Evolutionary conservation across 2,888 invertebrate genomes (phyloP).

Genomic region (Scaptomyza flava): DNA sequence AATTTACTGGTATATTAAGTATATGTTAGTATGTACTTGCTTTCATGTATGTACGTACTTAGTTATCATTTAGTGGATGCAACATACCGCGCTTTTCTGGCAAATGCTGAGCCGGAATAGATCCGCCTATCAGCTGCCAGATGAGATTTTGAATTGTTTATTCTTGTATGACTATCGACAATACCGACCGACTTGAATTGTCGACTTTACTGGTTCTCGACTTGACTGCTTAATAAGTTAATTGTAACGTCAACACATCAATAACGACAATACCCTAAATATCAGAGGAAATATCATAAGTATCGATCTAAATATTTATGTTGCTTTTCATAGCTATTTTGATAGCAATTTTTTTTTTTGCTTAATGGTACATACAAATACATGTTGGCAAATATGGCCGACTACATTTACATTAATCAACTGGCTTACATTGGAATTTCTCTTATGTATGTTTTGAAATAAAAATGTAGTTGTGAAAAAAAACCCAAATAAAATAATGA

Average conservation of each 20-base stretch:
- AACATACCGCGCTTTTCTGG: constrained; percentile 77
- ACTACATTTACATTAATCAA: constrained; percentile 14
- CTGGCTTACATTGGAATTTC: neutral
- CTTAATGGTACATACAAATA: constrained; percentile 51
- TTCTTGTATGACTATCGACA: constrained; percentile 9
- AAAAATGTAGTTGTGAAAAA: neutral
- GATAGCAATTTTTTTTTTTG: constrained; percentile 4
- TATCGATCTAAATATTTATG: constrained; percentile 54
- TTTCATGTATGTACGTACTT: constrained; percentile 39
- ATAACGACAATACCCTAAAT: constrained; percentile 69
- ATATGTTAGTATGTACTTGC: constrained; percentile 2
- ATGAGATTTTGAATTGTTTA: constrained; percentile 58
- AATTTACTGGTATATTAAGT: constrained; percentile 15
- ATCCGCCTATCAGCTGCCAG: constrained; percentile 61
- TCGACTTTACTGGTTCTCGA: neutral
- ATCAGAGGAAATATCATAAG: constrained; percentile 68
- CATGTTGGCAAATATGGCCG: constrained; percentile 43
- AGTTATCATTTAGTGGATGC: constrained; percentile 77
- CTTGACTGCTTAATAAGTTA: constrained; percentile 28
- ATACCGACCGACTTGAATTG: constrained; percentile 9
- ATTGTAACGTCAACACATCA: constrained; percentile 66
- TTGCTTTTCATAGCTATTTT: constrained; percentile 12
- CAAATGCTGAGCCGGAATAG: constrained; percentile 43
- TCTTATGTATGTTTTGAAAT: constrained; percentile 1
- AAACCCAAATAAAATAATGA: neutral